Conservation (phyloP, 2,888 invertebrate species). For the Plebejus melissa region DNA sequence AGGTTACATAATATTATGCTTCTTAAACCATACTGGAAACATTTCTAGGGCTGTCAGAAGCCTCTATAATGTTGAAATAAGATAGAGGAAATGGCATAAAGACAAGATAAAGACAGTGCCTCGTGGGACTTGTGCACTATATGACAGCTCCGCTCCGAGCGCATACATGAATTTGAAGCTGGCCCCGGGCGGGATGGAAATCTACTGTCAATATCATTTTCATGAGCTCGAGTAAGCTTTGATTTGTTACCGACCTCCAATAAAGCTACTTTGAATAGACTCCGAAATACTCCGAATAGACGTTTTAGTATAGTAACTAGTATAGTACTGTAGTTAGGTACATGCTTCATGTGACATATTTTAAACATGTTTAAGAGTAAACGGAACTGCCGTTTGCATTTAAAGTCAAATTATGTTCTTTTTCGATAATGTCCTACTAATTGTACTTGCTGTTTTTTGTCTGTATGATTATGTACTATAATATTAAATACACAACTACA, state of each 20-base stretch:
- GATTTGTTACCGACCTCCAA: not conserved
- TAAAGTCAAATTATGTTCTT: no score
- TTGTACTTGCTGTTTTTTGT: no score
- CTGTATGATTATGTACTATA: no score
- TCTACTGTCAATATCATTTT: slow-evolving; percentile 23
- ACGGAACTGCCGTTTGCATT: no score
- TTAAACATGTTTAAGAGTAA: no score
- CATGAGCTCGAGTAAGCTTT: slow-evolving; percentile 16
- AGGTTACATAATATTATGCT: no score
- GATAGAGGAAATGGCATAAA: slow-evolving; percentile 7
- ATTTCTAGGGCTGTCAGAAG: not conserved
- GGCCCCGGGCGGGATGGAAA: slow-evolving; percentile 15
- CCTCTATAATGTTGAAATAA: not conserved
- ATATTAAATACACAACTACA: no score
- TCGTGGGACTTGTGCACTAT: slow-evolving; percentile 17
- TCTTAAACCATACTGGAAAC: not conserved
- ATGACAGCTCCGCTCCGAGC: not conserved
- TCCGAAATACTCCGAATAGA: not conserved
- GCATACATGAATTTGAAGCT: slow-evolving; percentile 24
- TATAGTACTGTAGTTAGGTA: no score
- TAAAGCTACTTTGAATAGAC: not conserved
- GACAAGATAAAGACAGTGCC: slow-evolving; percentile 9
- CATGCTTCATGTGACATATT: no score
- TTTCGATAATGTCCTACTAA: no score
- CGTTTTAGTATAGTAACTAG: no score